phyloP scores from a whole-genome alignment of 1,140 invertebrate genomes.

The Drosophila kohkoa region DNA sequence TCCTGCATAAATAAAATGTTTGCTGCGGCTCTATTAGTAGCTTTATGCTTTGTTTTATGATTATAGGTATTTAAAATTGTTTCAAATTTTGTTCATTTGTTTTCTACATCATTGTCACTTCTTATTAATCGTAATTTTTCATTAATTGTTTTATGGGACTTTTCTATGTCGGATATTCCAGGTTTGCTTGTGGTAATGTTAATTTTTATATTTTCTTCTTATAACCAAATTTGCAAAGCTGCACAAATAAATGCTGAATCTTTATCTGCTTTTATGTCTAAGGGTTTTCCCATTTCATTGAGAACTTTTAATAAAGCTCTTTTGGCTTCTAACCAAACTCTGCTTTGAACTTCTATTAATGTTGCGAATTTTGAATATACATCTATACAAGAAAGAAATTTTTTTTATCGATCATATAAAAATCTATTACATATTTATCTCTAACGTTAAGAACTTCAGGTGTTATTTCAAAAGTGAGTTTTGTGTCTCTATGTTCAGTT shows the following conservation, averaged over 20 bases:
- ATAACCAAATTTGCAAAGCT: conserved; percentile 1
- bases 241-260: conserved; percentile 4
- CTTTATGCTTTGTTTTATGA: too few relatives aligned
- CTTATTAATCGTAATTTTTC: too few relatives aligned
- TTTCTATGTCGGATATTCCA: conserved; percentile 7
- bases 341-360: neutral
- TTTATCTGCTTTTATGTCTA: conserved; percentile 16
- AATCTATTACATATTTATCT: conserved; percentile 9
- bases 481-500: neutral
- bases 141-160: neutral
- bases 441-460: neutral
- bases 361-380: neutral
- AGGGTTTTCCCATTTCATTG: conserved; percentile 8
- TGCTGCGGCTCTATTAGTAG: too few relatives aligned
- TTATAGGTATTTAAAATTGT: too few relatives aligned
- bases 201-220: conserved; percentile 2
- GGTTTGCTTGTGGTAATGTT: conserved; percentile 7
- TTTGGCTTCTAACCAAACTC: conserved; percentile 12
- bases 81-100: too few relatives aligned
- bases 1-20: too few relatives aligned
- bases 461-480: neutral
- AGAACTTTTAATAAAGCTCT: conserved; percentile 4
- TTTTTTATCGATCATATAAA: neutral
- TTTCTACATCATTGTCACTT: too few relatives aligned
- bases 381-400: neutral